These are phyloP conservation scores for Tychaedon coryphoeus DNA, from an alignment of 2,113 vertebrate species.

Conservation along the genomic window DNA sequence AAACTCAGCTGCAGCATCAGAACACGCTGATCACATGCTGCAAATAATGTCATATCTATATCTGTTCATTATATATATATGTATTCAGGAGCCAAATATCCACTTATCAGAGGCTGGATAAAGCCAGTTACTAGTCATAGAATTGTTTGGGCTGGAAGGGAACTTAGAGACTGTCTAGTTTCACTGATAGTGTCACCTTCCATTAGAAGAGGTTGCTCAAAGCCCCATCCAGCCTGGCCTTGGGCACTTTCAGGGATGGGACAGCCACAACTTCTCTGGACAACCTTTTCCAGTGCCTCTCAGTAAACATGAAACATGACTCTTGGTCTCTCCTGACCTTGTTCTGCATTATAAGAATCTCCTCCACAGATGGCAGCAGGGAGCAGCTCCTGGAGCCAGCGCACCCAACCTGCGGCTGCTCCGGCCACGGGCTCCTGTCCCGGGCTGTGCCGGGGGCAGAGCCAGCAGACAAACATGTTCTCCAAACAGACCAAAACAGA, in stretches of 20 bases:
- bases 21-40: background rate
- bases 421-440: fast-evolving
- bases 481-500: background rate
- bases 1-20: background rate
- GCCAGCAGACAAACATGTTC: background rate
- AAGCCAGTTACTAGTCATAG: background rate
- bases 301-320: background rate
- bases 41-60: background rate
- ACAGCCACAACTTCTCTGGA: background rate
- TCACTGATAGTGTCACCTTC: no score
- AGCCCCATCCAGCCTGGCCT: background rate
- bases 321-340: background rate
- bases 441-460: fast-evolving
- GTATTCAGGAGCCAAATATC: background rate
- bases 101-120: background rate
- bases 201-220: background rate
- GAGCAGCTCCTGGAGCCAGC: fast-evolving
- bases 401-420: fast-evolving
- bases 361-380: background rate
- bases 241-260: background rate
- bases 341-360: background rate
- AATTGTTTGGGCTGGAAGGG: background rate
- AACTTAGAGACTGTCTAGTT: background rate
- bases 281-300: background rate
- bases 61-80: background rate